phyloP scores from a whole-genome alignment of 1,140 invertebrate genomes.

The Trichomalopsis sarcophagae region DNA sequence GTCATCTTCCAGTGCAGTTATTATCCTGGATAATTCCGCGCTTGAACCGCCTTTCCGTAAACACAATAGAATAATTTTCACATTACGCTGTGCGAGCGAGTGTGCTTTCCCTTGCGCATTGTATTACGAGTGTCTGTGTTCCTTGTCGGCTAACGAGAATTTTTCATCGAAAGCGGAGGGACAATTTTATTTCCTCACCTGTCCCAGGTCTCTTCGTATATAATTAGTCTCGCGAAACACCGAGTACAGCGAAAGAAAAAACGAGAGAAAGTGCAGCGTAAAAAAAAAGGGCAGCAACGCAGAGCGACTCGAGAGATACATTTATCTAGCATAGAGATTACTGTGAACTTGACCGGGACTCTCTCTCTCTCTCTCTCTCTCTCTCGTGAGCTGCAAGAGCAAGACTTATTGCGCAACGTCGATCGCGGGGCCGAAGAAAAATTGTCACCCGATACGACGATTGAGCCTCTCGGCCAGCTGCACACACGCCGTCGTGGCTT shows the following conservation, averaged over 20 bases:
- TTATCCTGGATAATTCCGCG: background rate
- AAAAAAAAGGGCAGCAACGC: conserved; percentile 4
- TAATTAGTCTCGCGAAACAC: no score
- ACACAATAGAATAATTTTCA: background rate
- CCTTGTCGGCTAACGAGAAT: background rate
- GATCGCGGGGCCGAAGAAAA: conserved; percentile 35
- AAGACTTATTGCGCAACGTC: conserved; percentile 34
- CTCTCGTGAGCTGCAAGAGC: conserved; percentile 20
- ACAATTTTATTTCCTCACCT: background rate
- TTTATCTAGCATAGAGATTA: conserved; percentile 44
- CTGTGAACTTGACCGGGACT: conserved; percentile 43
- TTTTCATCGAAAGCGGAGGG: background rate
- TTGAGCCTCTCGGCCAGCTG: background rate
- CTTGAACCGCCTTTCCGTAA: background rate
- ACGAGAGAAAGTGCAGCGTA: background rate
- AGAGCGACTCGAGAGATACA: background rate
- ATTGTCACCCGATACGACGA: conserved; percentile 22
- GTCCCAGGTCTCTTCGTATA: background rate
- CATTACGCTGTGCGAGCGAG: background rate
- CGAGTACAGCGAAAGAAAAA: background rate
- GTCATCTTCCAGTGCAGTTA: background rate
- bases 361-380: background rate
- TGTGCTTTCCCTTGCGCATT: background rate
- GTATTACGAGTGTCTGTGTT: background rate
- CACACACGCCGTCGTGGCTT: background rate